Conservation (phyloP, 2,888 invertebrate species). For the Agrotis exclamationis region DNA sequence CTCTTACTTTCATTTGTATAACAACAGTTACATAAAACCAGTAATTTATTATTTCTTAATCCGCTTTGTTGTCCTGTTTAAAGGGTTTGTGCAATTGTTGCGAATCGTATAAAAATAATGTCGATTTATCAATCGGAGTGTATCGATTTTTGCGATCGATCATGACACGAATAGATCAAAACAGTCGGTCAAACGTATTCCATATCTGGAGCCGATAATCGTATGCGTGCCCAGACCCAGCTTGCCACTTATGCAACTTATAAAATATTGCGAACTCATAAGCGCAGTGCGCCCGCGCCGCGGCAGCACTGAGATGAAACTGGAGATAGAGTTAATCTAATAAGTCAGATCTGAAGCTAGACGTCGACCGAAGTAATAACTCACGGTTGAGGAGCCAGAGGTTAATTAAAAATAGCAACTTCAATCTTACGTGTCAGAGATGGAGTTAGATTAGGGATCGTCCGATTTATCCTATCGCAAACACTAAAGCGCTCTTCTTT, state of each 20-base stretch:
- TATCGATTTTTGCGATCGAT: constrained; percentile 72
- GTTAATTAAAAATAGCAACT: constrained; percentile 91
- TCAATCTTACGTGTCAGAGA: constrained; percentile 86
- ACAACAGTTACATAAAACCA: constrained; percentile 83
- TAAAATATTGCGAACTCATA: constrained; percentile 89
- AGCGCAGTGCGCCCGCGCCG: constrained; percentile 76
- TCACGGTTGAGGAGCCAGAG: constrained; percentile 88
- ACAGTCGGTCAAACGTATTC: constrained; percentile 78
- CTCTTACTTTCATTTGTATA: constrained; percentile 87
- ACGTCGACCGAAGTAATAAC: constrained; percentile 88
- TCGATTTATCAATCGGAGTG: constrained; percentile 54
- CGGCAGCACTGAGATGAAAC: constrained; percentile 83
- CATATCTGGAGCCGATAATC: constrained; percentile 83
- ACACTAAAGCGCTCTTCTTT: constrained; percentile 64
- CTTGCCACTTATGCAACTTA: constrained; percentile 83
- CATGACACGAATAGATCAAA: constrained; percentile 79
- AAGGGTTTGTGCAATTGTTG: constrained; percentile 75
- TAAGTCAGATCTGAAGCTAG: constrained; percentile 89
- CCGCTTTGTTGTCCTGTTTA: constrained; percentile 77
- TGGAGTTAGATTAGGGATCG: constrained; percentile 82
- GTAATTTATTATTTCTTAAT: constrained; percentile 84
- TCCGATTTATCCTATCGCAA: constrained; percentile 78
- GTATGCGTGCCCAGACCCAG: constrained; percentile 76
- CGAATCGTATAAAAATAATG: constrained; percentile 67
- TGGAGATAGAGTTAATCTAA: constrained; percentile 89